Evolutionary conservation across 2,113 vertebrate species (phyloP), one percentile per base, ranked within the genome.

Genomic region (Eira barbara): DNA sequence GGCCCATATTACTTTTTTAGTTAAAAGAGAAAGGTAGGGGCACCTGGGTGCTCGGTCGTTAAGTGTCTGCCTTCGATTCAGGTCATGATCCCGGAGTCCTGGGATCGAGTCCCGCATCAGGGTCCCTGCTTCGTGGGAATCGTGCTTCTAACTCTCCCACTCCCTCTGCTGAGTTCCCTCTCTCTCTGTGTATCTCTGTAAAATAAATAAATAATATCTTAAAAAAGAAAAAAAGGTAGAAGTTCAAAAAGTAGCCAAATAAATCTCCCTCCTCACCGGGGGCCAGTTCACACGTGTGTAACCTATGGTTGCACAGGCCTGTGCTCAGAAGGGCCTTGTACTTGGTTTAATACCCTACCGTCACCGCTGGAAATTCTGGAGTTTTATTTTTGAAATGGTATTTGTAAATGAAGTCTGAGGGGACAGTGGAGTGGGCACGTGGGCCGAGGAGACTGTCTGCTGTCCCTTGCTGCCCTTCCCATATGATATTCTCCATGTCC

Each of bases 281-380:
- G 17, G 17, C 21, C 4, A 15, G 4, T 69, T 83, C 55, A 20
- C 0, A 7, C 12, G 8, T 39, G 15, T 63, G n/a, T 29, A 57
- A 61, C 59, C 36, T 9, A 1, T 0, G 25, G 11, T 36, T 31
- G 4, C 5, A 39, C 12, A 27, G 21, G 17, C 57, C 47, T 0
- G 6, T 42, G 39, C 9, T 61, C 36, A 47, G 57, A 5, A 47
- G n/a, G 55, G 73, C 73, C 42, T 42, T 47, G 52, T 8, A 63
- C 31, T 74, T 79, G 42, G 31, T n/a, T 89, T 42, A 20, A 36
- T 17, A n/a, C 89, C 74, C 14, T 29, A 1, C 57, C 21, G 10
- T 63, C 25, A 6, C 42, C 52, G 36, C 55, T 36, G 47, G 36
- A 88, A 86, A 95, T 47, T 49, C 52, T 81, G 47, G 27, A 74